Evolutionary conservation across 2,888 invertebrate genomes (phyloP).

Genomic region (Caenorhabditis imperialis): DNA sequence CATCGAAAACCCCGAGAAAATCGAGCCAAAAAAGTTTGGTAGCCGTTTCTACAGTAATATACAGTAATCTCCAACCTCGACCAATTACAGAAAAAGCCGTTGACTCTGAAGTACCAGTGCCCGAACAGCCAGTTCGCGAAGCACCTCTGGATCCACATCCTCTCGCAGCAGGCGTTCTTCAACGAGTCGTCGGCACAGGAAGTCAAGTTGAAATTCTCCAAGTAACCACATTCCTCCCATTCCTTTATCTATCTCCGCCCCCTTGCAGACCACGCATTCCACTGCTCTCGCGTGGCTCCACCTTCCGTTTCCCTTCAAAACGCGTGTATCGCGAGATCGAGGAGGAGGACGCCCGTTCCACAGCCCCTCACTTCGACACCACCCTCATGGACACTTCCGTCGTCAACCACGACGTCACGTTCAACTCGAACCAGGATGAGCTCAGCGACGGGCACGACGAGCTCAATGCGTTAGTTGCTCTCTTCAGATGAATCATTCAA

Average conservation of each 20-base stretch:
- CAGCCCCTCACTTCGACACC: slow-evolving; percentile 19
- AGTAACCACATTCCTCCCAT: slow-evolving; percentile 56
- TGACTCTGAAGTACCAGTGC: slow-evolving; percentile 91
- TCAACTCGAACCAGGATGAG: neutral
- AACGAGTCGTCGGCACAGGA: slow-evolving; percentile 80
- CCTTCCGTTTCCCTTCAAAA: slow-evolving; percentile 73
- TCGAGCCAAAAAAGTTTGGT: too few species aligned
- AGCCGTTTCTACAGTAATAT: too few species aligned
- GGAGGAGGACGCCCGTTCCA: slow-evolving; percentile 30
- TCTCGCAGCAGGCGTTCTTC: slow-evolving; percentile 97
- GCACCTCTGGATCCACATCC: slow-evolving; percentile 96
- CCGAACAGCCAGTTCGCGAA: slow-evolving; percentile 91
- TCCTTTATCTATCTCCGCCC: too few species aligned
- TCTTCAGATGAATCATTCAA: too few species aligned
- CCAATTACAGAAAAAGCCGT: slow-evolving; percentile 62
- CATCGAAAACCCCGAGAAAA: too few species aligned
- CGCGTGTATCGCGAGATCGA: slow-evolving; percentile 73
- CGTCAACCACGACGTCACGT: slow-evolving; percentile 17
- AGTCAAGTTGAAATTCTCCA: slow-evolving; percentile 73
- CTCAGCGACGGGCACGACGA: slow-evolving; percentile 5
- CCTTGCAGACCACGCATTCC: slow-evolving; percentile 72
- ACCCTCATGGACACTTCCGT: slow-evolving; percentile 16
- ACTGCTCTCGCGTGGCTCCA: slow-evolving; percentile 71
- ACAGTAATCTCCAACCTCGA: too few species aligned
- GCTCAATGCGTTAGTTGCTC: slow-evolving; percentile 27